Evolutionary conservation across 1,140 invertebrate species (phyloP).

Genomic region (Wiebesia pumilae): DNA sequence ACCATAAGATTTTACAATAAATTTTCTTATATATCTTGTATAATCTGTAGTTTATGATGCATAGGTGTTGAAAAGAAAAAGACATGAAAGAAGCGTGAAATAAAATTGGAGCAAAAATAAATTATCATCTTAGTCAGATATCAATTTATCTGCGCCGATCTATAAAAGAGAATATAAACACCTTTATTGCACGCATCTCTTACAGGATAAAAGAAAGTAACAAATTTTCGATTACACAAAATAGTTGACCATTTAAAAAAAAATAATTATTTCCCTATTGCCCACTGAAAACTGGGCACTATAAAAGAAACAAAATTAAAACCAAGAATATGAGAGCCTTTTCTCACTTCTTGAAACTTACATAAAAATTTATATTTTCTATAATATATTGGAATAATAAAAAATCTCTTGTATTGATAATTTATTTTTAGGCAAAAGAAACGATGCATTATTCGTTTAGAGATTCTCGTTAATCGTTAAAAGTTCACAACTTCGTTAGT

Average conservation of each 20-base stretch:
- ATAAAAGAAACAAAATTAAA: slow-evolving; percentile 38
- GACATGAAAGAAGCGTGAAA: slow-evolving; percentile 36
- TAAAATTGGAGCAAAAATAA: slow-evolving; percentile 53
- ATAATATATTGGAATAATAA: slow-evolving; percentile 43
- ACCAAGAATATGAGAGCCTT: slow-evolving; percentile 24
- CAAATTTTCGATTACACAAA: slow-evolving; percentile 52
- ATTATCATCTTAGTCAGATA: slow-evolving; percentile 49
- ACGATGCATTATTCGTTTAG: neutral
- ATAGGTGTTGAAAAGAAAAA: slow-evolving; percentile 63
- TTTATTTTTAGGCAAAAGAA: slow-evolving; percentile 4
- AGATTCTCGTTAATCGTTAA: slow-evolving; percentile 45
- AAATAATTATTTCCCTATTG: slow-evolving; percentile 24
- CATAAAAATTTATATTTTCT: slow-evolving; percentile 29
- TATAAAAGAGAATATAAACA: slow-evolving; percentile 34
- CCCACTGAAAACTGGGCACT: neutral
- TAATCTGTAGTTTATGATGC: slow-evolving; percentile 66
- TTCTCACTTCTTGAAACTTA: slow-evolving; percentile 36
- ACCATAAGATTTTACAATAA: slow-evolving; percentile 64
- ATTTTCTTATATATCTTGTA: slow-evolving; percentile 58
- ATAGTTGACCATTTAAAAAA: slow-evolving; percentile 30
- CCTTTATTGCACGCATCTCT: slow-evolving; percentile 34
- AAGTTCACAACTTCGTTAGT: slow-evolving; percentile 37
- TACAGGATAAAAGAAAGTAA: slow-evolving; percentile 55
- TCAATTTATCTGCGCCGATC: slow-evolving; percentile 33
- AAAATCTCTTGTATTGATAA: slow-evolving; percentile 37